Evolutionary conservation across 2,113 vertebrate genomes (phyloP).

Genomic region (Accipiter cooperii): DNA sequence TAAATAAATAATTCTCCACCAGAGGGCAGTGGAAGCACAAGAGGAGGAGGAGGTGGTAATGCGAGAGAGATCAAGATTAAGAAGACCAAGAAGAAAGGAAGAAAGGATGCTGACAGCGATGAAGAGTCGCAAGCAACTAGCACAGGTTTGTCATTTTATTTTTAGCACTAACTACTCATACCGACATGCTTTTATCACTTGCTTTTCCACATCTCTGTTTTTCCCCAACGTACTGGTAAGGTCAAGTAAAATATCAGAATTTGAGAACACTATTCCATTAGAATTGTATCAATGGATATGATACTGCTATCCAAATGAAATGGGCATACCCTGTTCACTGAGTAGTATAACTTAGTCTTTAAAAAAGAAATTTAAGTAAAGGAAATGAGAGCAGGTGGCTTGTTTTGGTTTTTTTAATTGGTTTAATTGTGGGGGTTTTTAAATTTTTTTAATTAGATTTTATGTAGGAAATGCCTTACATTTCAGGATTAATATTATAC

Average conservation of each 20-base stretch:
- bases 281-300: background rate
- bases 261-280: background rate
- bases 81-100: slow-evolving; percentile 90
- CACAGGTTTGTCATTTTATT: slow-evolving; percentile 62
- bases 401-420: background rate
- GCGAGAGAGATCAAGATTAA: slow-evolving; percentile 89
- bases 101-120: slow-evolving; percentile 87
- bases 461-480: background rate
- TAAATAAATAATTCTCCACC: slow-evolving; percentile 47
- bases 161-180: background rate
- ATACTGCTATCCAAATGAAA: background rate
- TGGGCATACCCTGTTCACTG: accelerated
- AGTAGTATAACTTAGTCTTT: background rate
- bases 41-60: slow-evolving; percentile 81
- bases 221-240: background rate
- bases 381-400: background rate
- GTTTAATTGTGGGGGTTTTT: background rate
- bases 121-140: slow-evolving; percentile 77
- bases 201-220: background rate
- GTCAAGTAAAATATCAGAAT: background rate
- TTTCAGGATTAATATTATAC: background rate
- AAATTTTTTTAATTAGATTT: background rate
- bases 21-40: slow-evolving; percentile 88
- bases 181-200: background rate
- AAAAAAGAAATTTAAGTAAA: background rate